phyloP scores from a whole-genome alignment of 2,797 vertebrate genomes.

The Girardinus metallicus region DNA sequence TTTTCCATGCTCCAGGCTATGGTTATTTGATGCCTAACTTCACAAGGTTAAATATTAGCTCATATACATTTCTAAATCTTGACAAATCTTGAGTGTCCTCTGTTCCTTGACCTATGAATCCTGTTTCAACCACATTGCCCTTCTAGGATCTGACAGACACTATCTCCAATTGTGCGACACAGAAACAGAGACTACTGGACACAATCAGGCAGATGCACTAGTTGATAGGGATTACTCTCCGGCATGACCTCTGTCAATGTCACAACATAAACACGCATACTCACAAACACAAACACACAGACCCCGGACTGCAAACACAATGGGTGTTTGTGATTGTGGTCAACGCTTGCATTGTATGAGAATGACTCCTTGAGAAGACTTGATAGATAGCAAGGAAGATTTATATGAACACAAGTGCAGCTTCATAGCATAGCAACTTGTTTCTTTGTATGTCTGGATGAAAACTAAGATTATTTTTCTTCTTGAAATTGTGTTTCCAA shows the following conservation, averaged over 20 bases:
- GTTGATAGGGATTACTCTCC: conserved; percentile 62
- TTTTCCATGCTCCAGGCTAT: conserved; percentile 7
- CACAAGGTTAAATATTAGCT: conserved; percentile 50
- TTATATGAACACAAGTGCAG: not conserved
- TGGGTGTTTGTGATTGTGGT: conserved; percentile 25
- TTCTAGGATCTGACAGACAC: conserved; percentile 30
- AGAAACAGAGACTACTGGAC: conserved; percentile 40
- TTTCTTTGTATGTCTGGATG: not conserved
- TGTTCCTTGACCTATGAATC: conserved; percentile 28
- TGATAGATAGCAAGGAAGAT: not conserved
- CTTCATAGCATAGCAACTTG: not conserved
- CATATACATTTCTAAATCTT: conserved; percentile 30
- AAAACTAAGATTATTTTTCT: not conserved
- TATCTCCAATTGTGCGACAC: conserved; percentile 55
- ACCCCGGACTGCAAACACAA: conserved; percentile 29
- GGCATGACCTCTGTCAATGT: conserved; percentile 66
- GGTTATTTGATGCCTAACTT: conserved; percentile 45
- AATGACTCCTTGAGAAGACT: conserved; percentile 20
- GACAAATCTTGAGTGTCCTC: conserved; percentile 40
- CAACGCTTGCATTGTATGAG: conserved; percentile 41
- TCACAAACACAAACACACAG: conserved; percentile 25
- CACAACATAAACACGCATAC: conserved; percentile 30
- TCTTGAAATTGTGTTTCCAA: not conserved
- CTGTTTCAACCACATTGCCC: conserved; percentile 32
- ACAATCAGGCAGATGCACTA: conserved; percentile 44